Percentiles rank a stretch among this genome's conserved stretches.
phyloP scores from a whole-genome alignment of 2,113 vertebrate genomes.

The Otus sunia region DNA sequence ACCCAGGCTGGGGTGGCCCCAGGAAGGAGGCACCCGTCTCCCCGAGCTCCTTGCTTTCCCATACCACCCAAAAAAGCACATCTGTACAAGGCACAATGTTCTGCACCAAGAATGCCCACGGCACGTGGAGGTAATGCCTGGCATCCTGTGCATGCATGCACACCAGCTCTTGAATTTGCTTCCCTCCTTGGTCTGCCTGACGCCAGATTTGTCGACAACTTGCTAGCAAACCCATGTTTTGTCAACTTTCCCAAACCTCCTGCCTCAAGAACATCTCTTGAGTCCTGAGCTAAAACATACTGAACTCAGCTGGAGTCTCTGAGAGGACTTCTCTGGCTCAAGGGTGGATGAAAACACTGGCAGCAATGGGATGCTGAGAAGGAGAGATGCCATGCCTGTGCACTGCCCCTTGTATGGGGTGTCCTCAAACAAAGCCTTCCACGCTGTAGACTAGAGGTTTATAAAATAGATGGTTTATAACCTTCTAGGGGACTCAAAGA shows the following conservation, averaged over 20 bases:
- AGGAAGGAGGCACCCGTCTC: not conserved
- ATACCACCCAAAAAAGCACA: not conserved
- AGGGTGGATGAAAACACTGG: fast-evolving
- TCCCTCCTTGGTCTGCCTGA: not conserved
- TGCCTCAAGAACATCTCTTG: not conserved
- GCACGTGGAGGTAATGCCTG: fast-evolving
- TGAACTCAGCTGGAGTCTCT: fast-evolving
- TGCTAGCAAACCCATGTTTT: not conserved
- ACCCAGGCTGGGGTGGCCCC: not conserved
- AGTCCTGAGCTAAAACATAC: not conserved
- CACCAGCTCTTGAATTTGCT: not conserved
- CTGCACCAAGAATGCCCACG: fast-evolving
- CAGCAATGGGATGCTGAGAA: not conserved
- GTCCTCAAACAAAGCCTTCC: not conserved
- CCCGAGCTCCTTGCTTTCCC: not conserved
- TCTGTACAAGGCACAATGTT: fast-evolving
- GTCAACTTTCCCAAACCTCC: not conserved
- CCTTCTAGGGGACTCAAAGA: not conserved
- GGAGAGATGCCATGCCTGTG: not conserved
- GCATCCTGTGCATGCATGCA: fast-evolving
- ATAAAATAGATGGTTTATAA: not conserved
- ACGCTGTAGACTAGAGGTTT: fast-evolving
- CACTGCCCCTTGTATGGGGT: fast-evolving
- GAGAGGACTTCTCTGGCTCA: fast-evolving
- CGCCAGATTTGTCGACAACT: not conserved